Evolutionary conservation across 1,140 invertebrate genomes (phyloP), one percentile per base, ranked within the genome.

Genomic region (Manduca sexta): DNA sequence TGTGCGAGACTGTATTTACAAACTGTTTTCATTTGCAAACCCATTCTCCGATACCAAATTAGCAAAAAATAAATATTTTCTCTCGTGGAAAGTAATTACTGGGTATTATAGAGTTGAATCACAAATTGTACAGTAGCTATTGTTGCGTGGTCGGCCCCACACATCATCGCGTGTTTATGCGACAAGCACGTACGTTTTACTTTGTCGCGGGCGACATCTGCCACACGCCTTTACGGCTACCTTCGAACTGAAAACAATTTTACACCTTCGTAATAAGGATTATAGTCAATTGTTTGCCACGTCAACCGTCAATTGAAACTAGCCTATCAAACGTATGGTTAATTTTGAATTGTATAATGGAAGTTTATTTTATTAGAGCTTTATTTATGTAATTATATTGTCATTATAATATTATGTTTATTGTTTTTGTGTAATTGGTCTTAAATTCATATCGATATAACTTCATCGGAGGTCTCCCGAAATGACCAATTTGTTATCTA

Each of bases 131-230:
- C 65, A 66, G 63, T 78, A 74, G 76, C 70, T 71, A 74, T 77
- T 80, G 79, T 80, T 72, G 68, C 62, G 34, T 57, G 45, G 57
- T 52, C 60, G 74, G 75, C 75, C 74, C 75, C 81, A 80, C 81
- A 79, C 76, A 71, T 70, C 56, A 75, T 65, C 49, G 41, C 47
- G 51, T 84, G 81, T 84, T 84, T 84, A 81, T 58, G 57, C 63
- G 56, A 60, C 56, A 53, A 58, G 78, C 81, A 84, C 81, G 81
- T 78, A 67, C 74, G 52, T 48, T 61, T 74, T 82, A 84, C 81
- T 78, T 78, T 84, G 81, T 84, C 81, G 81, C 64, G 11, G 30
- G 61, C 63, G 71, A 80, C 77, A 82, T 80, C 74, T 75, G 74
- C 57, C 40, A 31, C 11, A 34, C 58, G 47, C 44, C 58, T 44